phyloP scores from a whole-genome alignment of 53 echinoderm and acorn worm species.

The Henricia sp. region DNA sequence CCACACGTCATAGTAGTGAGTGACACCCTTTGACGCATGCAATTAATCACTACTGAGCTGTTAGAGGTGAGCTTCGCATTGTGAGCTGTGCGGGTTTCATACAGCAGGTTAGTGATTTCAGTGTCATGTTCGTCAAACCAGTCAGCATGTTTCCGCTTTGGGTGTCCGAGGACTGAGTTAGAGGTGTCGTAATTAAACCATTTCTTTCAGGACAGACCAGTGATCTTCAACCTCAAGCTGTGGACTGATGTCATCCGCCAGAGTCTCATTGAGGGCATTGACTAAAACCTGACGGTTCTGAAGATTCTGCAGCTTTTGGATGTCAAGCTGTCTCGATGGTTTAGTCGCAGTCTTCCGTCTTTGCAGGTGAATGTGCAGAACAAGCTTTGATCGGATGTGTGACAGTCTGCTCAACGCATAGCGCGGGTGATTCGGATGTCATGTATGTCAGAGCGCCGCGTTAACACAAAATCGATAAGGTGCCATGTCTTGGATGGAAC shows the following conservation, averaged over 20 bases:
- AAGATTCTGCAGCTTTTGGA: background rate
- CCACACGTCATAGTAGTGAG: too few species aligned
- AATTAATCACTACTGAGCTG: too few species aligned
- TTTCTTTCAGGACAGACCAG: too few species aligned
- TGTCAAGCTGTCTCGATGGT: background rate
- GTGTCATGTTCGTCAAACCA: background rate
- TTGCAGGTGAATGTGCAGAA: background rate
- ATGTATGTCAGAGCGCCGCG: background rate
- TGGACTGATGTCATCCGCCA: background rate
- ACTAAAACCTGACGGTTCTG: background rate
- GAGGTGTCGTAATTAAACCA: too few species aligned
- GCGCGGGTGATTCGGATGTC: background rate
- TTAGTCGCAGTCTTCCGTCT: background rate
- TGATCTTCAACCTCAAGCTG: background rate
- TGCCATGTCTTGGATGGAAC: slow-evolving; percentile 17
- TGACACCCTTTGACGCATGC: too few species aligned
- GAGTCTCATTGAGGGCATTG: slow-evolving; percentile 2
- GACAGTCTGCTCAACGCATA: slow-evolving; percentile 12
- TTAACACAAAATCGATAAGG: background rate
- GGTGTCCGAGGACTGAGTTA: background rate
- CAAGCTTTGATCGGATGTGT: background rate
- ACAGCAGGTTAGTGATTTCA: slow-evolving; percentile 1
- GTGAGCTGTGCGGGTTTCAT: slow-evolving; percentile 10
- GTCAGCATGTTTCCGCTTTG: background rate
- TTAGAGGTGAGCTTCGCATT: too few species aligned